Conservation (phyloP, 64 coral and sea anemone species). For the Montipora sp. region DNA sequence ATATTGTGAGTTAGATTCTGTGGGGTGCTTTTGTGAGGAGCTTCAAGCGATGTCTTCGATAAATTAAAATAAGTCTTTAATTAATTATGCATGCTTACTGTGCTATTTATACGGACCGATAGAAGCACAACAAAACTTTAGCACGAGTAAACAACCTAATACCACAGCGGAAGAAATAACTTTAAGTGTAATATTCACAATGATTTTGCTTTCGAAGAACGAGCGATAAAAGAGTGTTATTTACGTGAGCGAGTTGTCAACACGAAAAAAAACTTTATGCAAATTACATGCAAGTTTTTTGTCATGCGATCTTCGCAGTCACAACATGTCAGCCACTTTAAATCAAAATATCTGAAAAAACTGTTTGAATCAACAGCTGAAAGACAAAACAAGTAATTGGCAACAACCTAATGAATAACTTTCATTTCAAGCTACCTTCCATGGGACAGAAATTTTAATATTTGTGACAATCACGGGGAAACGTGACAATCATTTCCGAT, state of each 20-base stretch:
- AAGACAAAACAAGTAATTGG: background rate
- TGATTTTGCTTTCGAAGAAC: background rate
- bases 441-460: background rate
- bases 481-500: conserved; percentile 7
- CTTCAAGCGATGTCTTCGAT: background rate
- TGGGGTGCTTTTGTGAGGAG: too few species aligned
- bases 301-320: conserved; percentile 55
- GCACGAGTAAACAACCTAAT: background rate
- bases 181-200: background rate
- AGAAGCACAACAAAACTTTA: background rate
- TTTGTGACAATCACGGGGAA: conserved; percentile 15
- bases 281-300: background rate
- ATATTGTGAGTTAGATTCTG: background rate
- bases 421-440: background rate
- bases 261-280: conserved; percentile 16
- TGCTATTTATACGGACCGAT: background rate
- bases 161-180: too few species aligned
- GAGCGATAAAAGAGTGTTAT: background rate
- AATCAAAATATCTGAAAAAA: background rate
- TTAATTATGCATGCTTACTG: conserved; percentile 27
- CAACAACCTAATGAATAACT: background rate
- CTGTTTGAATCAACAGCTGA: background rate
- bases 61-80: background rate
- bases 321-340: background rate
- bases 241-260: conserved; percentile 23